phyloP scores from a whole-genome alignment of 1,140 invertebrate species.

The Cyclargus thomasi region DNA sequence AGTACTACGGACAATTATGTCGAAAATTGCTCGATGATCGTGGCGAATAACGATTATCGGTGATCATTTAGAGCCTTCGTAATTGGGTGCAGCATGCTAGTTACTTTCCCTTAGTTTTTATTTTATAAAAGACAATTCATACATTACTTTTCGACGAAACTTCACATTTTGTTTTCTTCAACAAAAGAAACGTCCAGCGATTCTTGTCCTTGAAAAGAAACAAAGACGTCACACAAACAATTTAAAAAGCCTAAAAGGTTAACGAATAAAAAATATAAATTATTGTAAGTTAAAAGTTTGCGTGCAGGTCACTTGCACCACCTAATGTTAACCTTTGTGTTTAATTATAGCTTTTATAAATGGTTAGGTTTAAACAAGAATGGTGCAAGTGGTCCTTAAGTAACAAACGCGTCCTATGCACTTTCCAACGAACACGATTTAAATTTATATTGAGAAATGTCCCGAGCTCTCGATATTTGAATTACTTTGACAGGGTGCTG shows the following conservation, averaged over 20 bases:
- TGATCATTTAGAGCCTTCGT: too few species aligned
- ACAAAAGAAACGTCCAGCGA: not conserved
- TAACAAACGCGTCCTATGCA: not conserved
- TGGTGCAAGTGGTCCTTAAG: too few species aligned
- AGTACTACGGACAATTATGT: too few species aligned
- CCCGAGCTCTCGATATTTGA: not conserved
- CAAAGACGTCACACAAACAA: not conserved
- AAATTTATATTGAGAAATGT: not conserved
- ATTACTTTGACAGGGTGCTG: not conserved
- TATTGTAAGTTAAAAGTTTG: not conserved
- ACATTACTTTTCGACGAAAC: not conserved
- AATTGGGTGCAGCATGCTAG: too few species aligned
- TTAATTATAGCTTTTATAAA: too few species aligned
- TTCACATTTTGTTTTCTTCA: not conserved
- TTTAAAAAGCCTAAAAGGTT: not conserved
- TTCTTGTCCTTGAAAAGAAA: not conserved
- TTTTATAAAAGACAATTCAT: too few species aligned
- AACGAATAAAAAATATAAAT: not conserved
- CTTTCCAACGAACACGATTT: not conserved
- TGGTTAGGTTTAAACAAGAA: too few species aligned
- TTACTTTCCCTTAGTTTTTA: too few species aligned
- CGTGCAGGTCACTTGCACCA: too few species aligned
- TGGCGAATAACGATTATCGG: too few species aligned
- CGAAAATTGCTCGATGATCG: too few species aligned
- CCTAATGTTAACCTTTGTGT: too few species aligned